Conservation (phyloP, 53 echinoderm and acorn worm species). For the Arbacia lixula region DNA sequence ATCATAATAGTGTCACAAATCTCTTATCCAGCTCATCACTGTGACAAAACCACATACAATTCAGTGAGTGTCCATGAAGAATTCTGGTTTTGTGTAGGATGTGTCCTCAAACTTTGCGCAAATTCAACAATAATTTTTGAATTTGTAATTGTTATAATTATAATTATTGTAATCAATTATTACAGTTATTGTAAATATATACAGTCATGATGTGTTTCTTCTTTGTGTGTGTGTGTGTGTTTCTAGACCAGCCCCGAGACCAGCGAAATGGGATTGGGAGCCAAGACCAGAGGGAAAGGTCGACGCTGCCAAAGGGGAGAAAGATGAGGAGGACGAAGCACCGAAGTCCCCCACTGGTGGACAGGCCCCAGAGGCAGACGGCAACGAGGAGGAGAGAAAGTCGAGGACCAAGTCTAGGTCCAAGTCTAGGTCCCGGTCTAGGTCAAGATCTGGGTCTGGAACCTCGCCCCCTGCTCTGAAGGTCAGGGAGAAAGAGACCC, state of each 20-base stretch:
- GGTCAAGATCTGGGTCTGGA: conserved; percentile 65
- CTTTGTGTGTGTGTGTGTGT: too few relatives aligned
- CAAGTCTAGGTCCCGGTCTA: conserved; percentile 64
- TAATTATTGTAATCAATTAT: too few relatives aligned
- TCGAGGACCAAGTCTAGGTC: conserved; percentile 68
- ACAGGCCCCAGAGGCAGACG: conserved; percentile 16
- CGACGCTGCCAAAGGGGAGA: conserved; percentile 6
- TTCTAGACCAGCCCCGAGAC: conserved; percentile 68
- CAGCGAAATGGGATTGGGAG: conserved; percentile 99
- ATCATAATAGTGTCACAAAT: too few relatives aligned
- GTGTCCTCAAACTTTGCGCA: too few relatives aligned
- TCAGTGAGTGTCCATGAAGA: too few relatives aligned
- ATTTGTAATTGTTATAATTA: too few relatives aligned
- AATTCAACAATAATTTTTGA: too few relatives aligned
- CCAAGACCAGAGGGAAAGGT: conserved; percentile 62
- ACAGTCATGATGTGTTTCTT: too few relatives aligned
- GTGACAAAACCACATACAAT: too few relatives aligned
- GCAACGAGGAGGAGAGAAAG: conserved; percentile 46
- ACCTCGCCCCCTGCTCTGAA: conserved; percentile 65
- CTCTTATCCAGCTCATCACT: too few relatives aligned
- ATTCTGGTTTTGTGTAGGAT: too few relatives aligned
- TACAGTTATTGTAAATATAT: too few relatives aligned
- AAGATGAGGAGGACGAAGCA: neutral
- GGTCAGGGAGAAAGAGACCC: conserved; percentile 30
- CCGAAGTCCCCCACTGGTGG: neutral